Evolutionary conservation across 2,113 vertebrate genomes (phyloP).

Genomic region (Pholis gunnellus): DNA sequence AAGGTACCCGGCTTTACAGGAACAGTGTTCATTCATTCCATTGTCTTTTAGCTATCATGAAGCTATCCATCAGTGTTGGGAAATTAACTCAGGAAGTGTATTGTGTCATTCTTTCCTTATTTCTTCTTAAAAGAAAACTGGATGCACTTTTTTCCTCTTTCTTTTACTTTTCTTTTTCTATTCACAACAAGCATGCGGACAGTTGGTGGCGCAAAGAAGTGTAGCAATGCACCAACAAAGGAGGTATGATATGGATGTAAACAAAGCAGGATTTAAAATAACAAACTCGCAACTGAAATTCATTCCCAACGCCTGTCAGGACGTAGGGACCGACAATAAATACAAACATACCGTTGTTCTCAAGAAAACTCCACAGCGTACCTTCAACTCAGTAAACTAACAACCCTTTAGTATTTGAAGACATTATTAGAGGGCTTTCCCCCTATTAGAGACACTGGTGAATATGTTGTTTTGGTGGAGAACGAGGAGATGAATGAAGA

Average conservation of each 20-base stretch:
- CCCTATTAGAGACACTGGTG: background rate
- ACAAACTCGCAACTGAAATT: too few relatives aligned
- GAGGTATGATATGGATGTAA: background rate
- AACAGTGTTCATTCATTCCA: background rate
- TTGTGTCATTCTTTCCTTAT: background rate
- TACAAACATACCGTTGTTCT: background rate
- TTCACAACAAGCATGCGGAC: background rate
- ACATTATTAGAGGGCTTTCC: background rate
- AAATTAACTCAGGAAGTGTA: too few relatives aligned
- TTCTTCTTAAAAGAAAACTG: background rate
- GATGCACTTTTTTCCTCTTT: background rate
- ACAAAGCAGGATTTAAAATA: background rate
- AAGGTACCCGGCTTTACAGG: background rate
- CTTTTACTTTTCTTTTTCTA: background rate
- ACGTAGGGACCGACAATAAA: too few relatives aligned
- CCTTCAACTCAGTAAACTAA: background rate
- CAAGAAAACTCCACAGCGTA: background rate
- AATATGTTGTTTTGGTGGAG: background rate
- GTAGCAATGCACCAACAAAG: background rate
- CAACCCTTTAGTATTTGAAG: background rate
- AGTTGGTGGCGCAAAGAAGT: background rate
- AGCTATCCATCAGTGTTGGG: too few relatives aligned
- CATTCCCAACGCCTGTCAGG: too few relatives aligned
- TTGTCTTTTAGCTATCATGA: background rate
- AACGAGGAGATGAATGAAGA: background rate